These are phyloP conservation scores for Ptilodon capucinus DNA, from an alignment of 2,888 invertebrate species.

Conservation along the genomic window DNA sequence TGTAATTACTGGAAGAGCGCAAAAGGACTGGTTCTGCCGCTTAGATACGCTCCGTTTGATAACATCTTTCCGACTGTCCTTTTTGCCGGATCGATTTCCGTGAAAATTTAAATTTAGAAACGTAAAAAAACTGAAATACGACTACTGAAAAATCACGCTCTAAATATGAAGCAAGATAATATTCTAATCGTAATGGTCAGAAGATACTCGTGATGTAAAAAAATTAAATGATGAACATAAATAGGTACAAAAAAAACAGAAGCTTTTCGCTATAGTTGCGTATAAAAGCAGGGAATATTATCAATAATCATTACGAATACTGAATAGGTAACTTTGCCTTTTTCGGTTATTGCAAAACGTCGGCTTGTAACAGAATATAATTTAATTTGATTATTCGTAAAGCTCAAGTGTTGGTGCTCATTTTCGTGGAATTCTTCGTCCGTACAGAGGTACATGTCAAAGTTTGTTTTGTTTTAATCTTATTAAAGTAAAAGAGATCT, in stretches of 20 bases:
- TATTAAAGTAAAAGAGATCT: background rate
- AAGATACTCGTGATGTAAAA: no score
- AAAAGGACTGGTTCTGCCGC: constrained; percentile 33
- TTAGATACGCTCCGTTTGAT: constrained; percentile 38
- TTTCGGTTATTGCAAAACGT: no score
- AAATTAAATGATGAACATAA: no score
- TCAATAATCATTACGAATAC: no score
- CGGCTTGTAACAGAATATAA: background rate
- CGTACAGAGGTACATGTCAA: constrained; percentile 5
- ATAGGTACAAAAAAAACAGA: no score
- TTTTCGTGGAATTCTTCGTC: constrained; percentile 5
- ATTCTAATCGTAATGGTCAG: no score
- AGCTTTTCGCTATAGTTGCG: no score
- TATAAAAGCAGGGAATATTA: no score
- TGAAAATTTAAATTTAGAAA: no score
- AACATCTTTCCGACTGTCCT: constrained; percentile 23
- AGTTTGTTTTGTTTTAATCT: constrained; percentile 23
- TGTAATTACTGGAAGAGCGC: constrained; percentile 23
- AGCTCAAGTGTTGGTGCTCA: background rate
- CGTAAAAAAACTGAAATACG: no score
- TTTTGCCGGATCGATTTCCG: background rate
- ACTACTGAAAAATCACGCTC: no score
- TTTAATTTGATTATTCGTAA: background rate
- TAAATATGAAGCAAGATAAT: no score
- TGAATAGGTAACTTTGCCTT: background rate